Evolutionary conservation across 2,113 vertebrate species (phyloP), one percentile per base, ranked within the genome.

Genomic region (Eulemur macaco): DNA sequence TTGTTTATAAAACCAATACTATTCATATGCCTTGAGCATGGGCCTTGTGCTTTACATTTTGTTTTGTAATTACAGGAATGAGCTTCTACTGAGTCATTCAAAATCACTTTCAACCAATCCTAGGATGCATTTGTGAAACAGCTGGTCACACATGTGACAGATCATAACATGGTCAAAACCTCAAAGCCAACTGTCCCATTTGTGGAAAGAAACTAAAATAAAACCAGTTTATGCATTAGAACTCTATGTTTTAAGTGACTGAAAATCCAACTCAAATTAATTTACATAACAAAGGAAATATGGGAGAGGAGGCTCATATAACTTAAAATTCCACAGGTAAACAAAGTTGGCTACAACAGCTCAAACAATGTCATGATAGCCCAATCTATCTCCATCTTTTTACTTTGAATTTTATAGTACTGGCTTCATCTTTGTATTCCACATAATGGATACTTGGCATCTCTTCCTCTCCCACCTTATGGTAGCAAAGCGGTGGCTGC

Each of bases 321-420:
- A 34, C 21, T 80, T 86, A 84, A 89, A 96, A 96, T 88, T 85
- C 34, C 50, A 95, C 14, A 68, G 27, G 20, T 94, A 90, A 86
- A 69, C 54, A 91, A 71, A 64, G 17, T 12, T 92, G 50, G 42
- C 63, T 34, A 20, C 13, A 87, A 37, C 9, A 96, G 37, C 6
- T 94, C 60, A 76, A 69, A 47, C 42, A 69, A 21, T 91, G 7
- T 58, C 27, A 76, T 91, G 71, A 91, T 21, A 83, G 66, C 15
- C 10, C 54, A 94, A 3, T 8, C 14, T 31, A 25, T 58, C 27
- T 89, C n/a, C 6, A 80, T 80, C 14, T 90, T 92, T 95, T 20
- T 89, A n/a, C 54, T 91, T 39, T 92, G 6, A 64, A 31, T 95
- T 88, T 56, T 80, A 6, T 20, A 60, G 37, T 50, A 66, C 10